A percentile compares a stretch with the other conserved stretches of the same genome.
These are phyloP conservation scores for Crossocerus cetratus DNA, from an alignment of 2,888 invertebrate genomes.

Conservation along the genomic window DNA sequence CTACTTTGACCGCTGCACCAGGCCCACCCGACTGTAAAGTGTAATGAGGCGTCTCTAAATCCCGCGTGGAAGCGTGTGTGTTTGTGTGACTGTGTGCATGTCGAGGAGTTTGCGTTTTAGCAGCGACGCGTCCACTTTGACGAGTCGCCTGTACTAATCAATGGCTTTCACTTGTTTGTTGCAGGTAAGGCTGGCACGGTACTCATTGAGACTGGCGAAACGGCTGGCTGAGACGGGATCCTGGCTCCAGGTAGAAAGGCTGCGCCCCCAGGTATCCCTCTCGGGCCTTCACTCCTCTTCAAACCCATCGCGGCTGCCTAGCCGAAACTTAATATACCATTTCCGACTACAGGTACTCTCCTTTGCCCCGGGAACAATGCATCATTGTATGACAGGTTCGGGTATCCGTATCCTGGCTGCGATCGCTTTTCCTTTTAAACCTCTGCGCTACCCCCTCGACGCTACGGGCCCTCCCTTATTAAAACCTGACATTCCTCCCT, in stretches of 20 bases:
- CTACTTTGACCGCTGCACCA: constrained; percentile 70
- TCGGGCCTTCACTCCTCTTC: background rate
- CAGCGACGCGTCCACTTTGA: constrained; percentile 46
- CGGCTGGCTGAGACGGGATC: constrained; percentile 37
- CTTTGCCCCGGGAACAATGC: background rate
- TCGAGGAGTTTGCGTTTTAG: constrained; percentile 28
- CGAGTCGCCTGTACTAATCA: constrained; percentile 57
- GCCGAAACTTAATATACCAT: background rate
- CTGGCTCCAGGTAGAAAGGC: constrained; percentile 17
- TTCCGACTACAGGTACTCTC: background rate
- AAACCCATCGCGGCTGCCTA: background rate
- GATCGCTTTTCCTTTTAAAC: constrained; percentile 1
- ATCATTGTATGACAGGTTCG: background rate
- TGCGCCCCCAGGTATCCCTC: constrained; percentile 28
- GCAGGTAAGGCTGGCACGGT: constrained; percentile 59
- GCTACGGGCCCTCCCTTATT: background rate
- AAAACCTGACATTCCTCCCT: background rate
- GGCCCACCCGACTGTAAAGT: constrained; percentile 68
- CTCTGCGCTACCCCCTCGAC: background rate
- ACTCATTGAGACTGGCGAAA: constrained; percentile 54
- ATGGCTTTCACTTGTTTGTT: constrained; percentile 53
- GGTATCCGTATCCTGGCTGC: background rate
- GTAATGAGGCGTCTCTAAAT: constrained; percentile 65
- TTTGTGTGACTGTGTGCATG: background rate
- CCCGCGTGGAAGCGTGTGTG: constrained; percentile 5